A percentile compares a stretch with the other conserved stretches of the same genome.
These are phyloP conservation scores for Papilio machaon DNA, from an alignment of 1,140 invertebrate genomes.

Conservation along the genomic window DNA sequence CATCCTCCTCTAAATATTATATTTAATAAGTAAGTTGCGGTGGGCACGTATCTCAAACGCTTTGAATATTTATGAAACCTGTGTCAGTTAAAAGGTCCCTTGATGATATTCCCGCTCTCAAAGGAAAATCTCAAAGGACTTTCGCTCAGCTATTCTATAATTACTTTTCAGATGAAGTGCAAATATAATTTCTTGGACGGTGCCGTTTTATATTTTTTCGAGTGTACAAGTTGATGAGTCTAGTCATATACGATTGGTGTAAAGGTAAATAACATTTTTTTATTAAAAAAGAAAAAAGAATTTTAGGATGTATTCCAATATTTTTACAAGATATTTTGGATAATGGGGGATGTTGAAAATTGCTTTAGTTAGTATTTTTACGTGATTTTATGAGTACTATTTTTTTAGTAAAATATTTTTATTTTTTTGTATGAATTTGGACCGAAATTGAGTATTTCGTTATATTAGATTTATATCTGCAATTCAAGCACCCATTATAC, in stretches of 20 bases:
- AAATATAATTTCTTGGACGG: slow-evolving; percentile 13
- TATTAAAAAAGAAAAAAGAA: not conserved
- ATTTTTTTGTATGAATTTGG: no score
- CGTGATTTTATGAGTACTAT: no score
- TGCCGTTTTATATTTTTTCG: not conserved
- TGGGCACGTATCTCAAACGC: not conserved
- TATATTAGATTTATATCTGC: not conserved
- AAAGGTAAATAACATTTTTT: not conserved
- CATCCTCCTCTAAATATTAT: not conserved
- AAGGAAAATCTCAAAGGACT: slow-evolving; percentile 21
- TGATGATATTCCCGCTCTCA: slow-evolving; percentile 12
- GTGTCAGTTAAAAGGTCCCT: slow-evolving; percentile 19
- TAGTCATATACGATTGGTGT: not conserved
- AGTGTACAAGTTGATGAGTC: not conserved
- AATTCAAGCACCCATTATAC: not conserved
- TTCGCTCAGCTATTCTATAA: slow-evolving; percentile 9
- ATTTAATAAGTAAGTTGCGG: slow-evolving; percentile 9
- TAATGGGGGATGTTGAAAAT: no score
- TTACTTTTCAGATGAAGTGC: slow-evolving; percentile 20
- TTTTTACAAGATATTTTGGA: no score
- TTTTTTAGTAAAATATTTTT: no score
- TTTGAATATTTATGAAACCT: slow-evolving; percentile 20
- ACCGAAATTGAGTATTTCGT: no score
- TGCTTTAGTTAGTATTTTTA: no score
- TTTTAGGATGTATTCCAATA: no score